Conservation (phyloP, 1,140 invertebrate genomes). For the Hypothenemus hampei region DNA sequence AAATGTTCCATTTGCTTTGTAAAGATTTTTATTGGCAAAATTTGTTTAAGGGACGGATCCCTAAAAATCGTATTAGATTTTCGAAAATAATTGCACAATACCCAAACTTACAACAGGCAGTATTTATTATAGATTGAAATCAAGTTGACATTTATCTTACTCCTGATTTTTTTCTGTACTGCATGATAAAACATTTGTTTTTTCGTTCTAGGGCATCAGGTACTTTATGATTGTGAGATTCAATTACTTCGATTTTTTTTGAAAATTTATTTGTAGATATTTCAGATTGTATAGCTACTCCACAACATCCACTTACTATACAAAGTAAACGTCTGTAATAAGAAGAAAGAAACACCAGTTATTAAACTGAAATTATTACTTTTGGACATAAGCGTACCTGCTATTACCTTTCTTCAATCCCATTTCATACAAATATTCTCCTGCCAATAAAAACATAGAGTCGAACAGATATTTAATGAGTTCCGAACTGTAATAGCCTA, state of each 20-base stretch:
- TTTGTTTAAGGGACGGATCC: constrained; percentile 31
- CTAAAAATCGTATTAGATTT: constrained; percentile 28
- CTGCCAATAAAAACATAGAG: constrained; percentile 29
- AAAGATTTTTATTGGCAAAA: constrained; percentile 34
- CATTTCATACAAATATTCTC: constrained; percentile 35
- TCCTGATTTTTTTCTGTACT: constrained; percentile 36
- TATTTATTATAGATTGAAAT: too few species aligned
- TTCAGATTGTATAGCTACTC: constrained; percentile 25
- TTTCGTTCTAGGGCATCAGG: constrained; percentile 26
- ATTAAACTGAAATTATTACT: too few species aligned
- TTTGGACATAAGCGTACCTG: constrained; percentile 30
- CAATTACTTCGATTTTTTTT: constrained; percentile 22
- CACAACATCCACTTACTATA: constrained; percentile 27
- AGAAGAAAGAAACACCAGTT: neutral
- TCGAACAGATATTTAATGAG: constrained; percentile 24
- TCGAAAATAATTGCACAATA: too few species aligned
- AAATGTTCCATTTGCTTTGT: constrained; percentile 39
- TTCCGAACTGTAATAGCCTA: constrained; percentile 14
- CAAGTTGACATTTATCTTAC: too few species aligned
- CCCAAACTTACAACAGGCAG: too few species aligned
- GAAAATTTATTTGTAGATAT: neutral
- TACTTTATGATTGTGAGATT: constrained; percentile 34
- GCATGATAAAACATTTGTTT: constrained; percentile 38
- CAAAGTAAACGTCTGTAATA: constrained; percentile 26
- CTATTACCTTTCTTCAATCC: constrained; percentile 31